Conservation (phyloP, 2,113 vertebrate genomes). For the Seriola aureovittata region DNA sequence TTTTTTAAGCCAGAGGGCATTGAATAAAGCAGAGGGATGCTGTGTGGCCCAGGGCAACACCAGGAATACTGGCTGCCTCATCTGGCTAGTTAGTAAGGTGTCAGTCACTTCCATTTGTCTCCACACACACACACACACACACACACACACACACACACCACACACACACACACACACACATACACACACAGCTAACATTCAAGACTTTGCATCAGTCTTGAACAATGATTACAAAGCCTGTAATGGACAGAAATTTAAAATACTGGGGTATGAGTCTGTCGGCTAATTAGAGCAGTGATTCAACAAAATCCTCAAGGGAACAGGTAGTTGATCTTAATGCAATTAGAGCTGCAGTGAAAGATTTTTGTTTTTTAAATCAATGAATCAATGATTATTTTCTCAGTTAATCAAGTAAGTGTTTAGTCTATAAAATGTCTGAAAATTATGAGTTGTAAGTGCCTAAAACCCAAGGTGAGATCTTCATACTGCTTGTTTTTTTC, state of each 20-base stretch:
- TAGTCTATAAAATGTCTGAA: background rate
- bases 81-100: constrained; percentile 61
- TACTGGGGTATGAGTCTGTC: background rate
- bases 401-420: background rate
- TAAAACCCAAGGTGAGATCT: background rate
- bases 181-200: background rate
- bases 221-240: background rate
- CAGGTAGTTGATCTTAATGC: background rate
- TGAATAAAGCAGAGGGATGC: constrained; percentile 43
- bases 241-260: constrained; percentile 18
- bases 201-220: background rate
- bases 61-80: constrained; percentile 64
- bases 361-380: background rate
- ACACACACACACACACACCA: background rate
- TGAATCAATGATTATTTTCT: background rate
- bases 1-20: constrained; percentile 33
- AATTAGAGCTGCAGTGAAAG: background rate
- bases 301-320: constrained; percentile 6
- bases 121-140: background rate
- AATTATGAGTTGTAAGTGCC: background rate
- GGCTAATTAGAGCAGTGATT: constrained; percentile 26
- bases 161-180: background rate
- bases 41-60: constrained; percentile 49
- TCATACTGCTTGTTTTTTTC: background rate
- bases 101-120: constrained; percentile 33